phyloP scores from a whole-genome alignment of 1,140 invertebrate genomes.

The Macrobrachium rosenbergii region DNA sequence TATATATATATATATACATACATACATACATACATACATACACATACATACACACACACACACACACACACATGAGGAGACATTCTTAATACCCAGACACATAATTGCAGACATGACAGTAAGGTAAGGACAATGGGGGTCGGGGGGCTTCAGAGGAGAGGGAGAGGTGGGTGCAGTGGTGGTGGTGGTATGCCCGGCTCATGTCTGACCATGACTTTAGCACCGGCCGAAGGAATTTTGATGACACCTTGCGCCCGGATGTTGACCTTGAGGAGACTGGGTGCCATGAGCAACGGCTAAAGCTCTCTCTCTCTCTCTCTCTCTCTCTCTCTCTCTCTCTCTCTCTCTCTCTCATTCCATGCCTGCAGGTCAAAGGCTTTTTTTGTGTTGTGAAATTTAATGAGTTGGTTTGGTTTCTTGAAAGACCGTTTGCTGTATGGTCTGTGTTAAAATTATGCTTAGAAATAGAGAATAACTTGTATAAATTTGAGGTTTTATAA shows the following conservation, averaged over 20 bases:
- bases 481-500: background rate
- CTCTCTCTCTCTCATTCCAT: slow-evolving; percentile 18
- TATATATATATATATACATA: background rate
- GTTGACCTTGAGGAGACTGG: too few relatives aligned
- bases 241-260: background rate
- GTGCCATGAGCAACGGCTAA: too few relatives aligned
- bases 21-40: background rate
- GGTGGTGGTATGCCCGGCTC: background rate
- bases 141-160: background rate
- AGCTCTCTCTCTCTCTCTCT: slow-evolving; percentile 32
- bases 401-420: too few relatives aligned
- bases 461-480: too few relatives aligned
- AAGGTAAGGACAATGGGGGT: background rate
- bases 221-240: background rate
- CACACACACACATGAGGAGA: background rate
- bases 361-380: background rate
- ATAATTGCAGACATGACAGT: background rate
- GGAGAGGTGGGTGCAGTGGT: background rate
- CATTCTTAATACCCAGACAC: background rate
- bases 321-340: slow-evolving; percentile 34
- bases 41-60: slow-evolving; percentile 11
- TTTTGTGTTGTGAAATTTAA: too few relatives aligned
- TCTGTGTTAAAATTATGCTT: too few relatives aligned
- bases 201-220: background rate
- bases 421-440: too few relatives aligned